These are phyloP conservation scores for Willisornis vidua DNA, from an alignment of 2,113 vertebrate species.

Conservation along the genomic window DNA sequence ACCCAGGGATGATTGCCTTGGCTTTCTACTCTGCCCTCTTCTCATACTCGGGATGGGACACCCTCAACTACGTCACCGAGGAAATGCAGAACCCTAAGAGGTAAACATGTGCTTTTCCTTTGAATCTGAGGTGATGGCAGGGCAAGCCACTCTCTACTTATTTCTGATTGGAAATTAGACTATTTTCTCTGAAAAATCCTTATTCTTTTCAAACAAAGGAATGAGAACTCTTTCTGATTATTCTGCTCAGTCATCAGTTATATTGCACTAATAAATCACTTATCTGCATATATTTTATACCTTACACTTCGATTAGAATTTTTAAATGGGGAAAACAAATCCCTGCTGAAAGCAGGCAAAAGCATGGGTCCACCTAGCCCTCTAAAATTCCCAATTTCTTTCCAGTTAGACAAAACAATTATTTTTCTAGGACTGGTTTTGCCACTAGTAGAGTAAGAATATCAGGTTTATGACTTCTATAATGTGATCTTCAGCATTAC, in stretches of 20 bases:
- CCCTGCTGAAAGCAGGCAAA: not conserved
- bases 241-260: not conserved
- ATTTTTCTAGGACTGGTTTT: not conserved
- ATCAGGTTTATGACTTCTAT: not conserved
- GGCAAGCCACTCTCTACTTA: not conserved
- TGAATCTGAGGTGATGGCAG: not conserved
- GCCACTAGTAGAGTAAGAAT: not conserved
- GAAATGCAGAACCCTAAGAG: slow-evolving; percentile 87
- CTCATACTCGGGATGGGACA: slow-evolving; percentile 90
- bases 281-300: not conserved
- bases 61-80: slow-evolving; percentile 88
- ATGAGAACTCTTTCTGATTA: not conserved
- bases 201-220: not conserved
- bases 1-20: slow-evolving; percentile 79
- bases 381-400: not conserved
- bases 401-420: not conserved
- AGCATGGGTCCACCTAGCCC: not conserved
- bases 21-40: slow-evolving; percentile 89
- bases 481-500: not conserved
- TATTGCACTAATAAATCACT: not conserved
- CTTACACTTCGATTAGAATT: not conserved
- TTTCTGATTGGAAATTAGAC: not conserved
- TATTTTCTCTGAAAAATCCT: not conserved
- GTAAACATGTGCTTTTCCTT: slow-evolving; percentile 35
- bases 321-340: not conserved